A percentile compares a stretch with the other conserved stretches of the same genome.
Evolutionary conservation across 2,797 vertebrate genomes (phyloP).

Genomic region (Dallia pectoralis): DNA sequence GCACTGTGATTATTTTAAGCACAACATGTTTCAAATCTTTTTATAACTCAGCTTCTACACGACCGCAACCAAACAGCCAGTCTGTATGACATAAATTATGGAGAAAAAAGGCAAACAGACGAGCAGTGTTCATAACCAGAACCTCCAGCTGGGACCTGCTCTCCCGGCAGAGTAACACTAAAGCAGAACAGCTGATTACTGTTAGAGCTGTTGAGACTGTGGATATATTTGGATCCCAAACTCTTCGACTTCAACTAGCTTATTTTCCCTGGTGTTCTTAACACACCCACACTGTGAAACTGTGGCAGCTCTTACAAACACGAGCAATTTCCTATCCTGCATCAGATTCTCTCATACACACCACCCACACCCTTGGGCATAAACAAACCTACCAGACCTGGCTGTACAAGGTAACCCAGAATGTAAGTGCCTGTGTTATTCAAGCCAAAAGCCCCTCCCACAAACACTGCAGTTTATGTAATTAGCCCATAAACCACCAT

Average conservation of each 20-base stretch:
- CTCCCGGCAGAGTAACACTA: slow-evolving; percentile 31
- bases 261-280: slow-evolving; percentile 5
- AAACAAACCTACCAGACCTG: background rate
- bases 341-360: background rate
- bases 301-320: slow-evolving; percentile 10
- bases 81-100: too few relatives aligned
- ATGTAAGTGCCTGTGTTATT: background rate
- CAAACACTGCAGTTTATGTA: too few relatives aligned
- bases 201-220: slow-evolving; percentile 6
- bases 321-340: background rate
- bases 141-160: background rate
- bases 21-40: too few relatives aligned
- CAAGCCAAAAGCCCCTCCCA: background rate
- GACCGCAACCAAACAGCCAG: too few relatives aligned
- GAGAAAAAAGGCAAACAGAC: background rate
- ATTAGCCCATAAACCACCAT: background rate
- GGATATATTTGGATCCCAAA: background rate
- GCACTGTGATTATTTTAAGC: too few relatives aligned
- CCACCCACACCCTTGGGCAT: background rate
- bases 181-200: slow-evolving; percentile 25
- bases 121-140: slow-evolving; percentile 11
- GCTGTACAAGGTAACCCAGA: background rate
- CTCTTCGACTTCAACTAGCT: background rate
- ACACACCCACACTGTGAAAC: slow-evolving; percentile 14
- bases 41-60: too few relatives aligned